phyloP scores from a whole-genome alignment of 1,140 invertebrate species.

The Macrostomum lignano region DNA sequence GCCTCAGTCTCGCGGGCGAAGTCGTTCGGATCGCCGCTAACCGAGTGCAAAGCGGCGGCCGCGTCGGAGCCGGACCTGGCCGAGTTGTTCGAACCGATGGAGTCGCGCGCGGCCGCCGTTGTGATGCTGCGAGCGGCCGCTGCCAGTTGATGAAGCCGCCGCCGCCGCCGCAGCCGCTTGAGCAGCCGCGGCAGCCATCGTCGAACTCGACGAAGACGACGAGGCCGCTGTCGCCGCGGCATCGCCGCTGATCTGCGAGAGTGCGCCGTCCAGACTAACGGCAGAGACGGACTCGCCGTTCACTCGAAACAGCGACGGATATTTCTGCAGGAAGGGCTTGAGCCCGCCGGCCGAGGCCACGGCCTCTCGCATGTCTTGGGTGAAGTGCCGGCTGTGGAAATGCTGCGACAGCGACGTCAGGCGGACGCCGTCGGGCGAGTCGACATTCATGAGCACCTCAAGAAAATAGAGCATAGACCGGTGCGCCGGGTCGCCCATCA shows the following conservation, averaged over 20 bases:
- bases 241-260: constrained; percentile 6
- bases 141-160: too few species aligned
- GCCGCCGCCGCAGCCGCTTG: too few species aligned
- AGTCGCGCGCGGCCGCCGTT: too few species aligned
- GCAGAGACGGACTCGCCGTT: constrained; percentile 18
- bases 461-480: constrained; percentile 29
- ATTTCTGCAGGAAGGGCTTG: constrained; percentile 25
- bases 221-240: too few species aligned
- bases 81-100: too few species aligned
- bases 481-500: constrained; percentile 25
- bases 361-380: constrained; percentile 25
- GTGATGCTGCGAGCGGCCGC: too few species aligned
- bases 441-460: constrained; percentile 28
- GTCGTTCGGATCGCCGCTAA: too few species aligned
- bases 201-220: not conserved
- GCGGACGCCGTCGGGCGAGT: constrained; percentile 19
- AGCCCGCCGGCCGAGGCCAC: constrained; percentile 27
- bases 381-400: constrained; percentile 26
- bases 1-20: constrained; percentile 25
- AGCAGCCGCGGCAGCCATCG: not conserved
- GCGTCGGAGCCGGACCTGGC: too few species aligned
- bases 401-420: constrained; percentile 23
- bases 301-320: constrained; percentile 27
- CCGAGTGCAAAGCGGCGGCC: too few species aligned
- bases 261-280: constrained; percentile 7